Evolutionary conservation across 2,888 invertebrate genomes (phyloP).

Genomic region (Tetragonula carbonaria): DNA sequence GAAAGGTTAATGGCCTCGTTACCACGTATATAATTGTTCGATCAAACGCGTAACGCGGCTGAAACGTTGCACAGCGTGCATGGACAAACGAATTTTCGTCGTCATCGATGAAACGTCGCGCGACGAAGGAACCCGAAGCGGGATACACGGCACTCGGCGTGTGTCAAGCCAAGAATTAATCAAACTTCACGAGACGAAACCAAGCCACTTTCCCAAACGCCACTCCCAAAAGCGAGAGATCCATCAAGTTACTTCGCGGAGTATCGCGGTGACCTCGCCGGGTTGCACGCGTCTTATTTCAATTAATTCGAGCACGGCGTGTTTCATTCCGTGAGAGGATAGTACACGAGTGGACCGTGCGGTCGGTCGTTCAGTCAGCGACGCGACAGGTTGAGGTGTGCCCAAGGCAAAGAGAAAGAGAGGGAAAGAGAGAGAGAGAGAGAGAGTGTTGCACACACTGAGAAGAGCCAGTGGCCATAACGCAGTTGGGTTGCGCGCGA

Average conservation of each 20-base stretch:
- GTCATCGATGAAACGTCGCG: no score
- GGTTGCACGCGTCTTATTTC: constrained; percentile 5
- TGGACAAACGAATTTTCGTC: neutral
- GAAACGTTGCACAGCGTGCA: no score
- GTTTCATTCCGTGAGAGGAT: constrained; percentile 58
- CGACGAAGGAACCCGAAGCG: no score
- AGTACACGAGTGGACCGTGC: constrained; percentile 64
- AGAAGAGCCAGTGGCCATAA: constrained; percentile 30
- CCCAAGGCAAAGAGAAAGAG: constrained; percentile 23
- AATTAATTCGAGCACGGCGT: constrained; percentile 33
- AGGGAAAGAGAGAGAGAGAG: neutral
- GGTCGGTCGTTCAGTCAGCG: constrained; percentile 69
- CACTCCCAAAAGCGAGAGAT: neutral
- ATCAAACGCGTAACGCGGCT: neutral
- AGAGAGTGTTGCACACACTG: constrained; percentile 50
- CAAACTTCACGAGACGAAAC: neutral
- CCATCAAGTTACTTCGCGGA: no score
- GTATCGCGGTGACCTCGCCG: neutral
- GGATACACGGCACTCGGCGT: no score
- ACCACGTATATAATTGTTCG: neutral
- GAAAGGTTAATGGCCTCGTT: neutral
- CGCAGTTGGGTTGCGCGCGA: constrained; percentile 53
- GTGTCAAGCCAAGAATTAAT: neutral
- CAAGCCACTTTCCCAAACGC: neutral
- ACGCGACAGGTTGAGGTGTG: constrained; percentile 79